Evolutionary conservation across 92 coral and sea anemone genomes (phyloP).

Genomic region (Siderastrea radians): DNA sequence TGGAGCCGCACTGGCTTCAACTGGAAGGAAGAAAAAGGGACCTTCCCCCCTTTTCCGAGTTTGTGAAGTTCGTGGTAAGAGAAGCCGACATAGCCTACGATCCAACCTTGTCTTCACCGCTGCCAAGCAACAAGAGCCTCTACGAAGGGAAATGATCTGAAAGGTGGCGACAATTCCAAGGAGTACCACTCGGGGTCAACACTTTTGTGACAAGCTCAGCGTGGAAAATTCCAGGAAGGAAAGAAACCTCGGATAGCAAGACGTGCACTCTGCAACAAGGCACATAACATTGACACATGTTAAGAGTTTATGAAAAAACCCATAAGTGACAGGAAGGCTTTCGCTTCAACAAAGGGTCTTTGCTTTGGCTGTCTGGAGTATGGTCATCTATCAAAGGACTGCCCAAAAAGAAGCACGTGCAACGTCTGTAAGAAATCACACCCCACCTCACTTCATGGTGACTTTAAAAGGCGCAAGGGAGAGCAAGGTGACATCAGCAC

Average conservation of each 20-base stretch:
- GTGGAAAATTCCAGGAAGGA: background rate
- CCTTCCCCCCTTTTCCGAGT: slow-evolving; percentile 65
- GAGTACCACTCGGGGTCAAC: background rate
- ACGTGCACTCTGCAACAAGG: slow-evolving; percentile 8
- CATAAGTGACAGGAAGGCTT: slow-evolving; percentile 52
- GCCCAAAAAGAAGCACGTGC: slow-evolving; percentile 38
- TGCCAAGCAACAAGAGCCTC: background rate
- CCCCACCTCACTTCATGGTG: slow-evolving; percentile 62
- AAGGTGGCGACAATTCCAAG: background rate
- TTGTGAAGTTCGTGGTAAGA: slow-evolving; percentile 55
- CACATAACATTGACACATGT: slow-evolving; percentile 56
- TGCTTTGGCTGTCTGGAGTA: slow-evolving; percentile 66
- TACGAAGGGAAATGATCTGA: background rate
- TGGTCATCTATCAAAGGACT: slow-evolving; percentile 64
- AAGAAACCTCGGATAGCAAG: no score
- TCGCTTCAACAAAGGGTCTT: slow-evolving; percentile 36
- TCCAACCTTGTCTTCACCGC: slow-evolving; percentile 41
- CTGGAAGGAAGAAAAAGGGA: slow-evolving; percentile 28
- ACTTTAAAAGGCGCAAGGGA: slow-evolving; percentile 9
- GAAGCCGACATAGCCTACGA: slow-evolving; percentile 74
- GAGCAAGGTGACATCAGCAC: background rate
- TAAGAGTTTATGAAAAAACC: slow-evolving; percentile 37
- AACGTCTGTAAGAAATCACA: slow-evolving; percentile 40
- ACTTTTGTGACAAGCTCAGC: background rate
- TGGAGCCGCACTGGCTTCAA: slow-evolving; percentile 54